Evolutionary conservation across 2,888 invertebrate genomes (phyloP), one percentile per base, ranked within the genome.

Genomic region (Stenurella melanura): DNA sequence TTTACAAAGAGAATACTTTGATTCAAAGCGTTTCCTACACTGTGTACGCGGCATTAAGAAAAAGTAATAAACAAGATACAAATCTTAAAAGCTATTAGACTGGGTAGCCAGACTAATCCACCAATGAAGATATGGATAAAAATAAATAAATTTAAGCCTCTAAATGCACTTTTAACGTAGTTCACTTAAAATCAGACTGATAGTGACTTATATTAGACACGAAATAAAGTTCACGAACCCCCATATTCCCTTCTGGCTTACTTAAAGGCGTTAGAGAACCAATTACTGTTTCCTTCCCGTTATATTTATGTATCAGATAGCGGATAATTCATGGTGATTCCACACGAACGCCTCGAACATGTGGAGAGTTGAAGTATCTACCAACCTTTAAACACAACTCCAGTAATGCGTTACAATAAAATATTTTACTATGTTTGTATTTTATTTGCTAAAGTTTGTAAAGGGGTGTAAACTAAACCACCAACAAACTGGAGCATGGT

Each of bases 291-390:
- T 82, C 83, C 83, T 82, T 78, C 79, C 67, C 74, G 78, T 79
- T 75, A 80, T 83, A 83, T 83, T 83, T 83, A 83, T 83, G 82
- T 81, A 83, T 83, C 80, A 81, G 82, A 82, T 81, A 81, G 74
- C 67, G 73, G 75, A 54, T 73, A 75, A 78, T 77, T 77, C 70
- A 78, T 79, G 73, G 75, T 73, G 64, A 68, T 72, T 64, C 66
- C 54, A 50, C 79, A 79, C 79, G 79, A 75, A 78, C 74, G 70
- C 54, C 42, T 58, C 19, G 57, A 60, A 76, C 69, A 69, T 76
- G 71, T 77, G 74, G 61, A 71, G 74, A 58, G 56, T 66, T 72
- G 18, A 64, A 64, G 58, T 18, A 58, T 34, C 34, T 26, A 38
- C 17, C 58, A 38, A 34, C 17, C 60, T 10, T n/a, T 18, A 38